Conservation (phyloP, 92 coral and sea anemone species). For the Epizoanthus rinbou region DNA sequence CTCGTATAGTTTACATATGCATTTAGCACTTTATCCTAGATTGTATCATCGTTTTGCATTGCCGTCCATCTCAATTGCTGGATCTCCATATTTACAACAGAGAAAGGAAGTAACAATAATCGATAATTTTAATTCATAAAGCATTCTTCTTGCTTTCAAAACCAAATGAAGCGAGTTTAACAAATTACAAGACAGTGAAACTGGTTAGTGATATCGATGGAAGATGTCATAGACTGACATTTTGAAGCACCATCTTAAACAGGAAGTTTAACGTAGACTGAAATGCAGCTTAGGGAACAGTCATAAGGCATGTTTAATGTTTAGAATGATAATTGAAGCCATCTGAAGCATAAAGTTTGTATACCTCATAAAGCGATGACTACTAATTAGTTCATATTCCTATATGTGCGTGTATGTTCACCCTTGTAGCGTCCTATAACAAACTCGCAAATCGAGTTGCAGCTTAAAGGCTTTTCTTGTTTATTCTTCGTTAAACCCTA, state of each 20-base stretch:
- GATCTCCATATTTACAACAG: not conserved
- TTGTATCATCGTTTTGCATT: not conserved
- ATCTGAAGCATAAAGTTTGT: not conserved
- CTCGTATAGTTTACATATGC: not conserved
- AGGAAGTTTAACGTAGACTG: too few relatives aligned
- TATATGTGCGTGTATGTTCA: too few relatives aligned
- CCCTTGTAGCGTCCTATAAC: not conserved
- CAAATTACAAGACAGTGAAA: too few relatives aligned
- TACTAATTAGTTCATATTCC: not conserved
- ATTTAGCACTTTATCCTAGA: not conserved
- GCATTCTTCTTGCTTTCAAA: not conserved
- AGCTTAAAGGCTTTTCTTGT: not conserved
- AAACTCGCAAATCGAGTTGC: not conserved
- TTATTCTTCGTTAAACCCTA: not conserved
- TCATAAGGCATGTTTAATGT: not conserved
- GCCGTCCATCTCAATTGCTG: not conserved
- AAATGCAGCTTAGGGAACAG: not conserved
- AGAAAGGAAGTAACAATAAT: not conserved
- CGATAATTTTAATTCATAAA: not conserved
- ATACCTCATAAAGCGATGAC: not conserved
- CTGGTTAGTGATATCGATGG: too few relatives aligned
- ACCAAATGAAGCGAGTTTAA: not conserved
- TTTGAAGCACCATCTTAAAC: too few relatives aligned
- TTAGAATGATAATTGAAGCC: constrained; percentile 13
- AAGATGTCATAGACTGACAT: too few relatives aligned